These are phyloP conservation scores for Chionodraco myersi DNA, from an alignment of 2,113 vertebrate species.

Conservation along the genomic window DNA sequence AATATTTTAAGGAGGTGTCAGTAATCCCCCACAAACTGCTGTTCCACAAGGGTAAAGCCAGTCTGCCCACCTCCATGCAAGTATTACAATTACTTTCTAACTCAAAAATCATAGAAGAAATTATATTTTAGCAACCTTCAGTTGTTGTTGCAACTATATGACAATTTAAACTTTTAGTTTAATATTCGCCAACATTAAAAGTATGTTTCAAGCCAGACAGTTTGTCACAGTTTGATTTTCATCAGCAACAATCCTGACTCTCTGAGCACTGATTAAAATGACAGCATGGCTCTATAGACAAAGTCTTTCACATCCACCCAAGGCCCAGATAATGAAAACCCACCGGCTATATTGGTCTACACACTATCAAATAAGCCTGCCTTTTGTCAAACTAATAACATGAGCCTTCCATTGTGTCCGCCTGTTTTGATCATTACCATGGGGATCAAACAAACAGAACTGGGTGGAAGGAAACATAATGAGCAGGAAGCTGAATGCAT, in stretches of 20 bases:
- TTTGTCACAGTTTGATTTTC: slow-evolving; percentile 22
- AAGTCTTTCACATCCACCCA: slow-evolving; percentile 36
- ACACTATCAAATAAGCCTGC: slow-evolving; percentile 52
- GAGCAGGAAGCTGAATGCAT: slow-evolving; percentile 8
- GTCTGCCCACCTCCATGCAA: slow-evolving; percentile 39
- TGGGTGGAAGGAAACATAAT: slow-evolving; percentile 14
- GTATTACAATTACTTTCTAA: slow-evolving; percentile 25
- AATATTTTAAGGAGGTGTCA: slow-evolving; percentile 38
- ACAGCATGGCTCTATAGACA: slow-evolving; percentile 32
- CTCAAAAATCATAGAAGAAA: slow-evolving; percentile 34
- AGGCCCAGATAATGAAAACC: slow-evolving; percentile 57
- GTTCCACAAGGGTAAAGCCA: slow-evolving; percentile 36
- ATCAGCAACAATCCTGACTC: slow-evolving; percentile 7
- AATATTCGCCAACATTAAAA: slow-evolving; percentile 30
- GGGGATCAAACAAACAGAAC: slow-evolving; percentile 46
- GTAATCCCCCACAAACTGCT: slow-evolving; percentile 30
- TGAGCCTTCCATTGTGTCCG: slow-evolving; percentile 29
- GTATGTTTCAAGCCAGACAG: not conserved
- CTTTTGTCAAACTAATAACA: slow-evolving; percentile 61
- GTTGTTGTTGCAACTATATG: slow-evolving; percentile 11
- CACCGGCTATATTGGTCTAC: slow-evolving; percentile 31
- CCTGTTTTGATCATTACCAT: slow-evolving; percentile 56
- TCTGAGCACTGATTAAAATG: slow-evolving; percentile 51
- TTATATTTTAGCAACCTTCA: slow-evolving; percentile 14
- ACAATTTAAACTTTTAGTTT: slow-evolving; percentile 1